Conservation (phyloP, 2,797 vertebrate genomes). For the Rhabdophis nuchalis region DNA sequence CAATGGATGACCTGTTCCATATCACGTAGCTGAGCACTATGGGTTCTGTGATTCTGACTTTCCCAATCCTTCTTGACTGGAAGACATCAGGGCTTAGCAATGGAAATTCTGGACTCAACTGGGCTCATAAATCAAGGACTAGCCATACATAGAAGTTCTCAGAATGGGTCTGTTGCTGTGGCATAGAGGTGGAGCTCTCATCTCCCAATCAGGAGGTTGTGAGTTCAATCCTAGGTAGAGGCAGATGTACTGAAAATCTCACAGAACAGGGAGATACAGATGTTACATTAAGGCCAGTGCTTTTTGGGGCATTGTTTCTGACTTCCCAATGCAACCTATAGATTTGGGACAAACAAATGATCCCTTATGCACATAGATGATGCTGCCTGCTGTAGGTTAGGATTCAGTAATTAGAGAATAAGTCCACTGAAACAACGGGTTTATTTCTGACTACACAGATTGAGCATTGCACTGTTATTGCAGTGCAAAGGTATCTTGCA, state of each 20-base stretch:
- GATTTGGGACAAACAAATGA: background rate
- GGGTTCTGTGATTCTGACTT: background rate
- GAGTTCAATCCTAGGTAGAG: too few species aligned
- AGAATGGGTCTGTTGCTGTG: too few species aligned
- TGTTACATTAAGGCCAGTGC: background rate
- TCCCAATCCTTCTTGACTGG: background rate
- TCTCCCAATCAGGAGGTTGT: too few species aligned
- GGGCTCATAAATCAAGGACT: background rate
- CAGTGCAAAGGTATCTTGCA: background rate
- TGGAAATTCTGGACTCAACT: background rate
- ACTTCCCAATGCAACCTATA: background rate
- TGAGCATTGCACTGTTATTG: background rate
- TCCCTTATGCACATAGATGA: background rate
- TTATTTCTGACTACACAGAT: background rate
- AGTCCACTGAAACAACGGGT: background rate
- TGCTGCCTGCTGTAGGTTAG: background rate
- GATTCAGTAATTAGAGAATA: background rate
- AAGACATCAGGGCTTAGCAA: background rate
- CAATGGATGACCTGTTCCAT: background rate
- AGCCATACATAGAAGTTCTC: background rate
- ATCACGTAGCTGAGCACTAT: background rate
- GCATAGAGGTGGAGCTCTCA: too few species aligned
- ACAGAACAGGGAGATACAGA: background rate
- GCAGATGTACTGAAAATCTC: background rate
- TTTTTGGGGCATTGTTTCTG: background rate